Evolutionary conservation across 2,888 invertebrate genomes (phyloP).

Genomic region (Conomelus anceps): DNA sequence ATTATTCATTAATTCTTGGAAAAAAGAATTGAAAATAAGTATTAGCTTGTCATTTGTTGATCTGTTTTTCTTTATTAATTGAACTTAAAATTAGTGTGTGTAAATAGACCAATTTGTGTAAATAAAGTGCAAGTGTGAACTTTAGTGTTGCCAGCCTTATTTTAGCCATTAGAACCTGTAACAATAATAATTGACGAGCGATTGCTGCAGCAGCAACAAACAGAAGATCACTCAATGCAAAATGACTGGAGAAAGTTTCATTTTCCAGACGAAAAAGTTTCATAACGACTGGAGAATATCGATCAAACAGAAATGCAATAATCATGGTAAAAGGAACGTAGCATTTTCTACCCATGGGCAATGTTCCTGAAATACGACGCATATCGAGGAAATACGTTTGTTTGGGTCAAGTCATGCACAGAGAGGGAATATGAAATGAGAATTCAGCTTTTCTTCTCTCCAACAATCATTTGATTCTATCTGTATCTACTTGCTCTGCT

Average conservation of each 20-base stretch:
- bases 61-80: too few species aligned
- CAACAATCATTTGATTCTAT: not conserved
- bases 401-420: not conserved
- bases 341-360: not conserved
- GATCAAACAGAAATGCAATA: not conserved
- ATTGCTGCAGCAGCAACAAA: not conserved
- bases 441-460: not conserved
- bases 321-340: not conserved
- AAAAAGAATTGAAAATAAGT: too few species aligned
- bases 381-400: not conserved
- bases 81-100: too few species aligned
- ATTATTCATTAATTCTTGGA: too few species aligned
- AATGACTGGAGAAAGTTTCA: not conserved
- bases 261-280: not conserved
- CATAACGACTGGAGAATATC: not conserved
- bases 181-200: too few species aligned
- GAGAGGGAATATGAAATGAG: not conserved
- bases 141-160: too few species aligned
- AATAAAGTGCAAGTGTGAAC: too few species aligned
- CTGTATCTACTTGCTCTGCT: not conserved
- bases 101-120: too few species aligned
- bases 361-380: not conserved
- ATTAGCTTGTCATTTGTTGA: too few species aligned
- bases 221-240: not conserved
- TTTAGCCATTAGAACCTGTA: too few species aligned